These are phyloP conservation scores for Lumbricus terrestris DNA, from an alignment of 2,888 invertebrate genomes.

Conservation along the genomic window DNA sequence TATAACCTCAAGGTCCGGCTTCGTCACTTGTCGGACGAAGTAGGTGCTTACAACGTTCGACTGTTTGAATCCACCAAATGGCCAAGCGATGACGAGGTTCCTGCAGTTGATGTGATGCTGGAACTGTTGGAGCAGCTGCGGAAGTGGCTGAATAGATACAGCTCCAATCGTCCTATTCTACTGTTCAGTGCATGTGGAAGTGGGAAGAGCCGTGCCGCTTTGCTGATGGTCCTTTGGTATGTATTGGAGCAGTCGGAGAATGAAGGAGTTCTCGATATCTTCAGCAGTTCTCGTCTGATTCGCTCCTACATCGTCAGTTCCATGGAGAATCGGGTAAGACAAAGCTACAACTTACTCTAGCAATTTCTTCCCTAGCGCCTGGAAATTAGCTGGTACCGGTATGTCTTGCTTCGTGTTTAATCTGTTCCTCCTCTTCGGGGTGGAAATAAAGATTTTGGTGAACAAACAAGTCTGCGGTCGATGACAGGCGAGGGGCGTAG, in stretches of 20 bases:
- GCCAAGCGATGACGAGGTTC: not conserved
- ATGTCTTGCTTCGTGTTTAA: not conserved
- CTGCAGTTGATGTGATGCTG: not conserved
- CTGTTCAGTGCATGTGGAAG: conserved; percentile 16
- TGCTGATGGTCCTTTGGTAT: conserved; percentile 25
- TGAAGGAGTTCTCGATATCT: conserved; percentile 25
- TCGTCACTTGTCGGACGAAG: not conserved
- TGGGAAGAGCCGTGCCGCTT: not conserved
- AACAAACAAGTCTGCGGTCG: too few relatives aligned
- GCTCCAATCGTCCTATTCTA: not conserved
- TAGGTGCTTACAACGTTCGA: not conserved
- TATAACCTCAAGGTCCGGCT: conserved; percentile 11
- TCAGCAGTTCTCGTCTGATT: conserved; percentile 23
- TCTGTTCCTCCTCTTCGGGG: too few relatives aligned
- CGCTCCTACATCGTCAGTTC: conserved; percentile 21
- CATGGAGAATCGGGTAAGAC: conserved; percentile 16
- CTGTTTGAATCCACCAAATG: conserved; percentile 21
- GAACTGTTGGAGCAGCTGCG: conserved; percentile 10
- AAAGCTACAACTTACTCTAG: not conserved
- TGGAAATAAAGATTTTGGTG: too few relatives aligned
- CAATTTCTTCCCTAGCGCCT: too few relatives aligned
- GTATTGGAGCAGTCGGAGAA: conserved; percentile 27
- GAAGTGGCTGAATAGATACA: conserved; percentile 7
- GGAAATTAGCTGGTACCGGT: not conserved
- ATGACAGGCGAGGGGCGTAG: too few relatives aligned